phyloP scores from a whole-genome alignment of 2,113 vertebrate species.

The Pygoscelis adeliae region DNA sequence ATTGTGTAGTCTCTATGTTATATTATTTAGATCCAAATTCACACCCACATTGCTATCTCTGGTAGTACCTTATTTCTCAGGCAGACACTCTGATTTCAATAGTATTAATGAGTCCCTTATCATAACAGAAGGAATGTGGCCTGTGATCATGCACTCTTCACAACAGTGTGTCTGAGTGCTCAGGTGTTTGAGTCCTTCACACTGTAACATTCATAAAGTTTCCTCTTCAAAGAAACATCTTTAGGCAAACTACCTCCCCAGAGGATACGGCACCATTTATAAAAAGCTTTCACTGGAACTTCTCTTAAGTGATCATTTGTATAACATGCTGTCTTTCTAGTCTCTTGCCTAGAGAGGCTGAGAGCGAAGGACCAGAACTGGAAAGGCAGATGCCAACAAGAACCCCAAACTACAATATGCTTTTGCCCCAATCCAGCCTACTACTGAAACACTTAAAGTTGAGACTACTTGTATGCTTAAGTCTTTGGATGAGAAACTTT shows the following conservation, averaged over 20 bases:
- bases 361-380: background rate
- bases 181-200: background rate
- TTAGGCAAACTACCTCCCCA: background rate
- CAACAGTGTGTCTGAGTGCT: background rate
- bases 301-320: background rate
- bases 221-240: background rate
- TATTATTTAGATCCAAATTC: background rate
- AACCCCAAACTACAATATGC: background rate
- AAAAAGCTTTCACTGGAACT: background rate
- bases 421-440: background rate
- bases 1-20: constrained; percentile 9
- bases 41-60: background rate
- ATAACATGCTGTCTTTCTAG: background rate
- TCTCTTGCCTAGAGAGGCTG: background rate
- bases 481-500: background rate
- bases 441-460: background rate
- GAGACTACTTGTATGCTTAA: background rate
- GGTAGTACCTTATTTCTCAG: background rate
- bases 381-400: background rate
- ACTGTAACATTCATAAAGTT: background rate
- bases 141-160: background rate
- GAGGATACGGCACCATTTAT: background rate
- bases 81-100: background rate
- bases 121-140: background rate
- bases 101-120: background rate